Evolutionary conservation across 2,888 invertebrate species (phyloP).

Genomic region (Lysandra bellargus): DNA sequence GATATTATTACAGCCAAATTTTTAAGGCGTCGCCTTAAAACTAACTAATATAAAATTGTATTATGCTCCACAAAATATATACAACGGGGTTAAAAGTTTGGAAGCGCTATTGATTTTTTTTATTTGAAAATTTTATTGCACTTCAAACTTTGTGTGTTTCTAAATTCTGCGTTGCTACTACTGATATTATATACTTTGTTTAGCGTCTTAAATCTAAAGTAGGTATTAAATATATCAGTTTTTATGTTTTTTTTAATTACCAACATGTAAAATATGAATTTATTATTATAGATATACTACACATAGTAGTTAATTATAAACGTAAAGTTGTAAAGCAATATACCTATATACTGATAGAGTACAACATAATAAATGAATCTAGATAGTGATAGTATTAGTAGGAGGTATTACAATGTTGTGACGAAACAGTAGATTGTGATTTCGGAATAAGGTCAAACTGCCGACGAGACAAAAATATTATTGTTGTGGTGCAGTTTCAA

Average conservation of each 20-base stretch:
- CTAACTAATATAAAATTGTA: too few species aligned
- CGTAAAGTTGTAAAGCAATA: background rate
- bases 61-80: too few species aligned
- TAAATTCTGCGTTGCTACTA: too few species aligned
- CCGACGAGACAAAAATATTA: constrained; percentile 5
- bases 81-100: too few species aligned
- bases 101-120: too few species aligned
- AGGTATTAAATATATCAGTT: background rate
- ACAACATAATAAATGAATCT: background rate
- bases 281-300: background rate
- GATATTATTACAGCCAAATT: too few species aligned
- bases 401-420: background rate
- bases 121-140: too few species aligned
- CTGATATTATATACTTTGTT: too few species aligned
- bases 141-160: too few species aligned
- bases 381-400: background rate
- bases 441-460: background rate
- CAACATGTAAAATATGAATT: background rate
- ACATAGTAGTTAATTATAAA: background rate
- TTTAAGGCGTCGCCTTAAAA: too few species aligned
- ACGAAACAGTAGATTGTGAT: constrained; percentile 18
- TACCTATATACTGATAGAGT: background rate
- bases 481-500: background rate
- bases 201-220: too few species aligned
- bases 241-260: background rate